Percentiles rank a stretch among this genome's conserved stretches.
Evolutionary conservation across 2,797 vertebrate genomes (phyloP).

Genomic region (Arnoldichthys spilopterus): DNA sequence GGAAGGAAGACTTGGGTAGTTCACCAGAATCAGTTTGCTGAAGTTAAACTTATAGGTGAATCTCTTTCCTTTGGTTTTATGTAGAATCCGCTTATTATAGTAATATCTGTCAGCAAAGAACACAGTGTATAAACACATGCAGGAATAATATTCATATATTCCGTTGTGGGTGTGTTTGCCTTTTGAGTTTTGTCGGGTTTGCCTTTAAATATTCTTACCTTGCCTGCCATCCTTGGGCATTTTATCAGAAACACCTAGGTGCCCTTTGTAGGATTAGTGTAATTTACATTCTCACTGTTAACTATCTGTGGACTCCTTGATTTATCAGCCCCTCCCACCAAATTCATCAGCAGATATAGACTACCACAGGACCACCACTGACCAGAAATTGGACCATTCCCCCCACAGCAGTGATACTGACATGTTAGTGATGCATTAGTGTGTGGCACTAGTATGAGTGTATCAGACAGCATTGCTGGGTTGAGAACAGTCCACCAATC

Average conservation of each 20-base stretch:
- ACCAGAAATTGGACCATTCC: not conserved
- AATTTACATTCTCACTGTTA: too few species aligned
- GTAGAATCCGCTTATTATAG: constrained; percentile 83
- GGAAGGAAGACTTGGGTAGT: constrained; percentile 68
- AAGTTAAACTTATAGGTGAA: constrained; percentile 87
- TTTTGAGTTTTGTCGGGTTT: not conserved
- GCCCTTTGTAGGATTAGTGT: too few species aligned
- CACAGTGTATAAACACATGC: not conserved
- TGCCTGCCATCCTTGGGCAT: not conserved
- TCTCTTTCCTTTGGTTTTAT: constrained; percentile 84
- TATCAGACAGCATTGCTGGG: not conserved
- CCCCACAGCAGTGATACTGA: not conserved
- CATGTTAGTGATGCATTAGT: not conserved
- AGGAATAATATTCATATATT: not conserved
- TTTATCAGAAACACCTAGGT: not conserved
- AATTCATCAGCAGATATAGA: too few species aligned
- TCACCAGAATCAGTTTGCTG: constrained; percentile 81
- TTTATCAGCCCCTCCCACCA: too few species aligned
- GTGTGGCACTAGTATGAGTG: not conserved
- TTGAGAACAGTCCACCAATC: too few species aligned
- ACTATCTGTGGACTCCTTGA: not conserved
- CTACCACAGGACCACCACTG: not conserved
- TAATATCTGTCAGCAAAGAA: constrained; percentile 76
- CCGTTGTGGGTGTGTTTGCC: not conserved
- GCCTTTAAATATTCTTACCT: not conserved